Percentiles rank a stretch among this genome's conserved stretches.
Evolutionary conservation across 1,140 invertebrate species (phyloP).

Genomic region (Drosophila tsacasi): DNA sequence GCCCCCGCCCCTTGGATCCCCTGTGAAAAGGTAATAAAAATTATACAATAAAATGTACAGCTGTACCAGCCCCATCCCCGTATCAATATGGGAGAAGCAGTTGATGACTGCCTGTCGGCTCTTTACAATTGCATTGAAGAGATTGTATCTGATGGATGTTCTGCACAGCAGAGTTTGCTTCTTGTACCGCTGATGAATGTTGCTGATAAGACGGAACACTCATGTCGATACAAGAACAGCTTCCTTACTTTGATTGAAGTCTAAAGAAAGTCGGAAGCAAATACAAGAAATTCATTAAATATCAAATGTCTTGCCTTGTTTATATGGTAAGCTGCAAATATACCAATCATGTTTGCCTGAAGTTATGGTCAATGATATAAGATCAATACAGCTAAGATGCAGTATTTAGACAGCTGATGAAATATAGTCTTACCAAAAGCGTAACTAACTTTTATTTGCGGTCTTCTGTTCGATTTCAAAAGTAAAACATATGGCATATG

Average conservation of each 20-base stretch:
- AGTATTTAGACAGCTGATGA: neutral
- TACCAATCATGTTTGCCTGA: neutral
- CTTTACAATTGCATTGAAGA: constrained; percentile 44
- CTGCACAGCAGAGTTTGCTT: constrained; percentile 11
- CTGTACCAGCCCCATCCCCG: constrained; percentile 1
- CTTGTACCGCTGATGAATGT: constrained; percentile 20
- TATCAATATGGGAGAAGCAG: constrained; percentile 42
- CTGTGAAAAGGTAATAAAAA: constrained; percentile 63
- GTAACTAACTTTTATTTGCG: constrained; percentile 1
- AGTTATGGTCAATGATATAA: neutral
- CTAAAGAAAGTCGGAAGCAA: constrained; percentile 19
- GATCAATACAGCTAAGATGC: neutral
- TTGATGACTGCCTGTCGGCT: constrained; percentile 32
- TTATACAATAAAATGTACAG: constrained; percentile 58
- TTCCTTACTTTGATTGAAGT: neutral
- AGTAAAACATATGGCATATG: too few species aligned
- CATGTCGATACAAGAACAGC: neutral
- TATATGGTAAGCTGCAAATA: neutral
- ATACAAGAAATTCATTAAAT: neutral
- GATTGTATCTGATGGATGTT: constrained; percentile 58
- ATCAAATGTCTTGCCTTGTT: neutral
- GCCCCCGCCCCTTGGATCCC: neutral
- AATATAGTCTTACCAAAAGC: neutral
- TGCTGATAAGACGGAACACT: constrained; percentile 25
- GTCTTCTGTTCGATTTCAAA: neutral